Conservation (phyloP, 2,113 vertebrate species). For the Hirundichthys speculiger region DNA sequence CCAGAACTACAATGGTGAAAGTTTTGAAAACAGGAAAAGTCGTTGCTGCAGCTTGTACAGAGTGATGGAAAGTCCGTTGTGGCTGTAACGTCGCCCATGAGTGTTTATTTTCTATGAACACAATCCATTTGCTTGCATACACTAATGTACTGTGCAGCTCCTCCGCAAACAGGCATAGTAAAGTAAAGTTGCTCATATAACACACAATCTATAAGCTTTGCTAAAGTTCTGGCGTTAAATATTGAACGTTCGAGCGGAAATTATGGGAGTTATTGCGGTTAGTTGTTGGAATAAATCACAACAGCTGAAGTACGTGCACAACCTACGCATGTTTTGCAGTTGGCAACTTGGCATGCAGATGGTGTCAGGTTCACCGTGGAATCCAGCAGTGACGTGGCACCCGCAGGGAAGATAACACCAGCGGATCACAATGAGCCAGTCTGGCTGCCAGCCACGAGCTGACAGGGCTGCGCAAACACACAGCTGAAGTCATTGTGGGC, state of each 20-base stretch:
- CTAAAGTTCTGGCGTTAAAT: too few species aligned
- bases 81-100: background rate
- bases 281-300: too few species aligned
- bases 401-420: background rate
- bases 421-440: background rate
- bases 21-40: background rate
- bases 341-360: background rate
- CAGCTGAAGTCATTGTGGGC: background rate
- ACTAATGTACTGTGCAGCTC: too few species aligned
- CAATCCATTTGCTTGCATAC: background rate
- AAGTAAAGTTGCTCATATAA: too few species aligned
- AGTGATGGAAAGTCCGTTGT: background rate
- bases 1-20: background rate
- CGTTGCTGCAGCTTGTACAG: background rate
- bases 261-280: too few species aligned
- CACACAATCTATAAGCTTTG: too few species aligned
- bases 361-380: slow-evolving; percentile 12
- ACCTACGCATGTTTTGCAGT: too few species aligned
- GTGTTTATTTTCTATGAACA: background rate
- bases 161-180: too few species aligned
- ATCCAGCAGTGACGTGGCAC: background rate
- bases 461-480: background rate
- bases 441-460: too few species aligned
- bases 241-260: too few species aligned
- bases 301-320: too few species aligned